phyloP scores from a whole-genome alignment of 2,113 vertebrate species.

The Anguilla japonica region DNA sequence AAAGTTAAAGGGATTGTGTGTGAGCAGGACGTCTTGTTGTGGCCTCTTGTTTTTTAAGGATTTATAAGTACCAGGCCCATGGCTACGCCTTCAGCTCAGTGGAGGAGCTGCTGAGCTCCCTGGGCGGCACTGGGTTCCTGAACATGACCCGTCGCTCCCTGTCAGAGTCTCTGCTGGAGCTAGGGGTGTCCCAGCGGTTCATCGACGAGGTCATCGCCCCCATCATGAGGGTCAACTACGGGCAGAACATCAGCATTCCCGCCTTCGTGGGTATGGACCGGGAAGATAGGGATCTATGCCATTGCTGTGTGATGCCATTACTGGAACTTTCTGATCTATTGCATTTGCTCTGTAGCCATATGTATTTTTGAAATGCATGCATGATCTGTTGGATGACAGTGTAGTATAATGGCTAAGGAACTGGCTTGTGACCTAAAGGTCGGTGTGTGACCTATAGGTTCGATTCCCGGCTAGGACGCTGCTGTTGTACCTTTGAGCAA shows the following conservation, averaged over 20 bases:
- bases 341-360: no score
- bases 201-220: constrained; percentile 91
- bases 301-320: not conserved
- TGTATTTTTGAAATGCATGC: no score
- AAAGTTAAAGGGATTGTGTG: no score
- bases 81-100: constrained; percentile 92
- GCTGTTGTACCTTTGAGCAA: no score
- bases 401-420: no score
- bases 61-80: constrained; percentile 97
- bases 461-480: no score
- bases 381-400: no score
- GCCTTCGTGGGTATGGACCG: constrained; percentile 85
- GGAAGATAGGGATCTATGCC: not conserved
- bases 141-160: constrained; percentile 92
- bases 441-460: no score
- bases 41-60: constrained; percentile 63
- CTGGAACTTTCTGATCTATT: not conserved
- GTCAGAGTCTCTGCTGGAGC: constrained; percentile 86
- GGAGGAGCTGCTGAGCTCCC: constrained; percentile 86
- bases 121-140: constrained; percentile 86
- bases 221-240: constrained; percentile 88
- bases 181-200: constrained; percentile 92
- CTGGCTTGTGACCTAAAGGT: no score
- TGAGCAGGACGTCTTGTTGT: no score
- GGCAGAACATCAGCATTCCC: constrained; percentile 88